A percentile compares a stretch with the other conserved stretches of the same genome.
Evolutionary conservation across 2,113 vertebrate species (phyloP).

Genomic region (Amphiprion percula): DNA sequence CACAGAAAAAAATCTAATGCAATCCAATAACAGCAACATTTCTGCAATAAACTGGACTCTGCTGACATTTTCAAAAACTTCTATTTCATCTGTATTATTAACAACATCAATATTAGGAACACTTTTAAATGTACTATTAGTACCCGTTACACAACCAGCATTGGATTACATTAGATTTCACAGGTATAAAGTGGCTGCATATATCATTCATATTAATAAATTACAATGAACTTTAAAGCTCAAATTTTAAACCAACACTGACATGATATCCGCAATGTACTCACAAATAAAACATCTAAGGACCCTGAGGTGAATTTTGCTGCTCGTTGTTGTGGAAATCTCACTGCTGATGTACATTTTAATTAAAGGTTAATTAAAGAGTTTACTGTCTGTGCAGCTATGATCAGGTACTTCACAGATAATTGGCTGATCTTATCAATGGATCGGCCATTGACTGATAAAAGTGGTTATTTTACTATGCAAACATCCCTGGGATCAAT

Average conservation of each 20-base stretch:
- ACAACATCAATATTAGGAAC: too few species aligned
- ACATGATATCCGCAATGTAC: background rate
- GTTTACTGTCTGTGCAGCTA: background rate
- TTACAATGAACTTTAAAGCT: background rate
- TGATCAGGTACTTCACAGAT: background rate
- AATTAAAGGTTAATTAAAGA: background rate
- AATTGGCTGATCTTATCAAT: slow-evolving; percentile 52
- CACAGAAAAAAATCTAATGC: too few species aligned
- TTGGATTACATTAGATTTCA: too few species aligned
- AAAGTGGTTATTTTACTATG: slow-evolving; percentile 14
- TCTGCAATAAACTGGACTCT: too few species aligned
- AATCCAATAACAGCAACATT: too few species aligned
- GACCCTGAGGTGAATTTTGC: background rate
- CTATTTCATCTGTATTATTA: too few species aligned
- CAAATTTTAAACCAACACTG: background rate
- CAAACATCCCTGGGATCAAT: slow-evolving; percentile 39
- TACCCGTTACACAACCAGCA: too few species aligned
- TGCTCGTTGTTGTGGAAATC: background rate
- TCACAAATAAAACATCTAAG: background rate
- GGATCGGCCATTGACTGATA: slow-evolving; percentile 25
- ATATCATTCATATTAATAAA: background rate
- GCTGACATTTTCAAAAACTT: too few species aligned
- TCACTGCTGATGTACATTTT: background rate
- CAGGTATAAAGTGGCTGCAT: too few species aligned
- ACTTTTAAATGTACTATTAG: too few species aligned